phyloP scores from a whole-genome alignment of 23 tunicate genomes.

The Botrylloides violaceus region DNA sequence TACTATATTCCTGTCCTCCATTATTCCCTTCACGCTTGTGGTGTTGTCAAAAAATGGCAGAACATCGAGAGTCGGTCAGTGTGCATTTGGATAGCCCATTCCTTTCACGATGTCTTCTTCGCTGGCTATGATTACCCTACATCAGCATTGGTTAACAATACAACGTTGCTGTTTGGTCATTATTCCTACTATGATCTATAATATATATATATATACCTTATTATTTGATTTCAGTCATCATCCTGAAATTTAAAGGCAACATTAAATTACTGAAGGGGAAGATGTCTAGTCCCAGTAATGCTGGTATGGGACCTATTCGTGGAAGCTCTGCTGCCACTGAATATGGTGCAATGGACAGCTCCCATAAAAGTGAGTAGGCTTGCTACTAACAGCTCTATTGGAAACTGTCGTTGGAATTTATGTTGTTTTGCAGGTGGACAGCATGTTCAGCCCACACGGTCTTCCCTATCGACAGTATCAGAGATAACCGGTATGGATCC shows the following conservation, averaged over 20 bases:
- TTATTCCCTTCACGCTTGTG: too few species aligned
- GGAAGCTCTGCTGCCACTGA: not conserved
- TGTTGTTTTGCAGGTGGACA: slow-evolving; percentile 1
- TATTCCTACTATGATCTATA: too few species aligned
- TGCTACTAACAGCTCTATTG: too few species aligned
- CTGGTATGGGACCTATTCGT: not conserved
- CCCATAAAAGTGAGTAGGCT: not conserved
- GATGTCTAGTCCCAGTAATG: slow-evolving; percentile 13
- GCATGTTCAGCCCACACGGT: slow-evolving; percentile 1
- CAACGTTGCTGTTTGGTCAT: too few species aligned
- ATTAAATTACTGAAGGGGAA: slow-evolving; percentile 14
- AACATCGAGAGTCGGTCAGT: too few species aligned
- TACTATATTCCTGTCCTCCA: too few species aligned
- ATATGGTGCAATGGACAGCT: not conserved
- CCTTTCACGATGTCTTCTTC: too few species aligned
- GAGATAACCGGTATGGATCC: slow-evolving; percentile 22
- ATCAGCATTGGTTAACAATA: too few species aligned
- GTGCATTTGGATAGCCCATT: too few species aligned
- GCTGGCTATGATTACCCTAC: too few species aligned
- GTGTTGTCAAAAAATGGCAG: too few species aligned
- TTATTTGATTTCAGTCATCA: slow-evolving; percentile 13
- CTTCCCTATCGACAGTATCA: slow-evolving; percentile 14
- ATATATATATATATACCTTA: not conserved
- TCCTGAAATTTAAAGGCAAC: slow-evolving; percentile 19
- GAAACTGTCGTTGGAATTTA: too few species aligned